Evolutionary conservation across 1,140 invertebrate species (phyloP).

Genomic region (Trichonephila inaurata): DNA sequence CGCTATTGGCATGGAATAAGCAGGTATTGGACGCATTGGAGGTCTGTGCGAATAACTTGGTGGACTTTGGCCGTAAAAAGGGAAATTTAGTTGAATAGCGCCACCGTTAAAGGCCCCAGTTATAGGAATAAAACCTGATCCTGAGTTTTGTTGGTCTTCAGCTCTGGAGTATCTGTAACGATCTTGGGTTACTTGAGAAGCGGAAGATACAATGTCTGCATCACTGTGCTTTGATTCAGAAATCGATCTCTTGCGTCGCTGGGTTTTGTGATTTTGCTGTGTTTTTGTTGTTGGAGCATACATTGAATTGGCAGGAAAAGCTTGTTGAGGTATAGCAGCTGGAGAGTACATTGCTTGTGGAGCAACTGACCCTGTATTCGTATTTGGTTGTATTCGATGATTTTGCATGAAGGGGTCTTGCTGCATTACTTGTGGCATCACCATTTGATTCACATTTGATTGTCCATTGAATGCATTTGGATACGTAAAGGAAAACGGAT

Average conservation of each 20-base stretch:
- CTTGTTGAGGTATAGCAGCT: neutral
- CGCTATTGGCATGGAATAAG: constrained; percentile 47
- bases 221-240: neutral
- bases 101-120: constrained; percentile 65
- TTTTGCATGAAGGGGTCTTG: constrained; percentile 62
- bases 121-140: constrained; percentile 68
- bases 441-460: constrained; percentile 20
- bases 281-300: neutral
- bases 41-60: neutral
- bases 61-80: constrained; percentile 39
- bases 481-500: constrained; percentile 63
- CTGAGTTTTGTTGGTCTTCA: constrained; percentile 41
- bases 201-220: neutral
- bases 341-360: neutral
- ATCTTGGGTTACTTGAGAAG: constrained; percentile 21
- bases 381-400: constrained; percentile 29
- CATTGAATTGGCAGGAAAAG: neutral
- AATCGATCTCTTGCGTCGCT: constrained; percentile 43
- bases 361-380: neutral
- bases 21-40: neutral
- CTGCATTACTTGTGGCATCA: neutral
- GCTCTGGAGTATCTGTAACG: constrained; percentile 29
- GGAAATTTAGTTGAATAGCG: constrained; percentile 56
- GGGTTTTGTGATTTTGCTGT: constrained; percentile 51
- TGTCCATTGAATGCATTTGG: constrained; percentile 8